phyloP scores from a whole-genome alignment of 1,140 invertebrate species.

The Whitmania pigra region DNA sequence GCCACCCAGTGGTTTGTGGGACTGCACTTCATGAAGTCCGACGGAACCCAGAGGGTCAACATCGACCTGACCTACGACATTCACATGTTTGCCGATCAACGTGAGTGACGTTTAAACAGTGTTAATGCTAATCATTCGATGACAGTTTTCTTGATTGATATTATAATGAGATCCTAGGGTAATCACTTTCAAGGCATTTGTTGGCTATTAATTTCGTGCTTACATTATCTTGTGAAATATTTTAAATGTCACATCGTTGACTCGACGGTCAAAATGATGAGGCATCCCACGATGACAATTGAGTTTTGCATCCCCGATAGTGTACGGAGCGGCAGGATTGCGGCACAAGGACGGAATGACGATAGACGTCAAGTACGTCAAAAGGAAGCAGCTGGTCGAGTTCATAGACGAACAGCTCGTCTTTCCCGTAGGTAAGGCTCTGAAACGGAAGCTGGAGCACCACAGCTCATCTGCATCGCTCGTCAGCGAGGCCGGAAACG shows the following conservation, averaged over 20 bases:
- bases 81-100: conserved; percentile 62
- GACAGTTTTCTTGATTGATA: neutral
- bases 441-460: neutral
- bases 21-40: conserved; percentile 70
- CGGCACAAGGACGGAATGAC: conserved; percentile 71
- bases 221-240: neutral
- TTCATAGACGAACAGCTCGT: neutral
- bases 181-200: neutral
- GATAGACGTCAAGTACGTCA: conserved; percentile 59
- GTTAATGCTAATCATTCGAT: neutral
- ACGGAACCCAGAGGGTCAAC: conserved; percentile 47
- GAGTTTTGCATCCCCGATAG: neutral
- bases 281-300: neutral
- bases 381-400: conserved; percentile 34
- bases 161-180: neutral
- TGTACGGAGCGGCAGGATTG: neutral
- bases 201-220: neutral
- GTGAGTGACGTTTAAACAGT: neutral
- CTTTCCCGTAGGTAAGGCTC: neutral
- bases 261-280: neutral
- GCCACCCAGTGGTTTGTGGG: conserved; percentile 75
- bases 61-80: conserved; percentile 87
- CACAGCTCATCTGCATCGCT: neutral
- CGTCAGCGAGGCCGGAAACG: neutral
- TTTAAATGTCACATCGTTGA: neutral